These are phyloP conservation scores for Gymnoscelis rufifasciata DNA, from an alignment of 2,888 invertebrate species.

Conservation along the genomic window DNA sequence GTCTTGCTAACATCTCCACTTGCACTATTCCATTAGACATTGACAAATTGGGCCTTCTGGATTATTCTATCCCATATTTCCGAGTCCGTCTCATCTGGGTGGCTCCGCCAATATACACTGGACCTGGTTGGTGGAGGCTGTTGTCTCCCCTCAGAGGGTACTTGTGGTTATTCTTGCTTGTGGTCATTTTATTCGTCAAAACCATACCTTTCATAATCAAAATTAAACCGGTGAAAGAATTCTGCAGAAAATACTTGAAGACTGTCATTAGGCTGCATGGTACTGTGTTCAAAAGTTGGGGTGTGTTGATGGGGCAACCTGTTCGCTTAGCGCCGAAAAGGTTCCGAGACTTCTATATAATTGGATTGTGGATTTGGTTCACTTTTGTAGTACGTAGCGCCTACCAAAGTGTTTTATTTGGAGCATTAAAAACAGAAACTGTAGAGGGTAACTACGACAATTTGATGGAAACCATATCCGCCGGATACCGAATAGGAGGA, in stretches of 20 bases:
- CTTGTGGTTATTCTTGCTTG: constrained; percentile 50
- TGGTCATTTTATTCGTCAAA: constrained; percentile 46
- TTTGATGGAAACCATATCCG: constrained; percentile 46
- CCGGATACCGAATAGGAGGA: constrained; percentile 54
- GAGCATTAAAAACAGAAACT: constrained; percentile 55
- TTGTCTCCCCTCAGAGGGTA: constrained; percentile 57
- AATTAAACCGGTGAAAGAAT: constrained; percentile 39
- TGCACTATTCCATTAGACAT: constrained; percentile 53
- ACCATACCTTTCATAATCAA: constrained; percentile 47
- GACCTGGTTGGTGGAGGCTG: constrained; percentile 53
- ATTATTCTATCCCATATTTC: constrained; percentile 56
- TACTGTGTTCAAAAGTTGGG: constrained; percentile 53
- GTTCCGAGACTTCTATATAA: constrained; percentile 60
- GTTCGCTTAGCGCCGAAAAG: constrained; percentile 47
- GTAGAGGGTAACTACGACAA: constrained; percentile 47
- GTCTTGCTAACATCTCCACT: constrained; percentile 54
- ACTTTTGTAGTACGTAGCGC: constrained; percentile 59
- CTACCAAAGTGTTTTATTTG: constrained; percentile 61
- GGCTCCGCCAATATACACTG: constrained; percentile 50
- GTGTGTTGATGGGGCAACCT: constrained; percentile 55
- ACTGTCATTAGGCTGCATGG: constrained; percentile 45
- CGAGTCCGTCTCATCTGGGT: constrained; percentile 56
- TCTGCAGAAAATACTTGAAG: constrained; percentile 45
- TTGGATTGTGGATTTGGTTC: constrained; percentile 61
- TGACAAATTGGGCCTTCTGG: constrained; percentile 47